These are phyloP conservation scores for Heliconius aoede DNA, from an alignment of 2,888 invertebrate genomes.

Conservation along the genomic window DNA sequence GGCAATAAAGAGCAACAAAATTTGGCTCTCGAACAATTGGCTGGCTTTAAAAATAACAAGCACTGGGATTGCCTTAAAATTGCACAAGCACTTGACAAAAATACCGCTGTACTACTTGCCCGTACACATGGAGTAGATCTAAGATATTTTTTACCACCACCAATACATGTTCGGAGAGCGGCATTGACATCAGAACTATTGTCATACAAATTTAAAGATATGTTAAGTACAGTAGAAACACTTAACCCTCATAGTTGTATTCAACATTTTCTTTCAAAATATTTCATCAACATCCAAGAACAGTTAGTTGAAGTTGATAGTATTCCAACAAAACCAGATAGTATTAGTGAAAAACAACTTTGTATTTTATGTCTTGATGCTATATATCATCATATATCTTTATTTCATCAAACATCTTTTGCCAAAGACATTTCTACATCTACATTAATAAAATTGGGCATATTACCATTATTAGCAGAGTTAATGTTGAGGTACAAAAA, in stretches of 20 bases:
- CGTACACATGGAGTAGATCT: constrained; percentile 87
- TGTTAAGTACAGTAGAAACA: constrained; percentile 61
- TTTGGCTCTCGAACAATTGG: constrained; percentile 86
- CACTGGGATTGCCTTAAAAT: constrained; percentile 88
- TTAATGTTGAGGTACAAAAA: constrained; percentile 63
- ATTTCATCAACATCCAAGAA: constrained; percentile 74
- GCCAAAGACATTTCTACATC: constrained; percentile 59
- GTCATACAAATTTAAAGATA: constrained; percentile 68
- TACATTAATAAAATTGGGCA: constrained; percentile 61
- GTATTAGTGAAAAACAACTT: constrained; percentile 69
- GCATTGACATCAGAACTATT: constrained; percentile 69
- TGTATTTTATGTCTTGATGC: constrained; percentile 74
- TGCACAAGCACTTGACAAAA: constrained; percentile 90
- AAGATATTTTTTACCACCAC: constrained; percentile 89
- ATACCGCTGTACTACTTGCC: constrained; percentile 91
- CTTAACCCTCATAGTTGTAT: constrained; percentile 71
- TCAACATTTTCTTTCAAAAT: constrained; percentile 69
- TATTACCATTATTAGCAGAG: constrained; percentile 67
- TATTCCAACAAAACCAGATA: constrained; percentile 72
- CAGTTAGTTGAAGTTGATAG: constrained; percentile 70
- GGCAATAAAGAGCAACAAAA: constrained; percentile 85
- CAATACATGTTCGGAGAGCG: constrained; percentile 76
- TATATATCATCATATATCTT: constrained; percentile 69
- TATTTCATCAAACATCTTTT: constrained; percentile 63
- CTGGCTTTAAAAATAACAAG: constrained; percentile 86